Evolutionary conservation across 2,888 invertebrate genomes (phyloP), one percentile per base, ranked within the genome.

Genomic region (Pterobdella sp.): DNA sequence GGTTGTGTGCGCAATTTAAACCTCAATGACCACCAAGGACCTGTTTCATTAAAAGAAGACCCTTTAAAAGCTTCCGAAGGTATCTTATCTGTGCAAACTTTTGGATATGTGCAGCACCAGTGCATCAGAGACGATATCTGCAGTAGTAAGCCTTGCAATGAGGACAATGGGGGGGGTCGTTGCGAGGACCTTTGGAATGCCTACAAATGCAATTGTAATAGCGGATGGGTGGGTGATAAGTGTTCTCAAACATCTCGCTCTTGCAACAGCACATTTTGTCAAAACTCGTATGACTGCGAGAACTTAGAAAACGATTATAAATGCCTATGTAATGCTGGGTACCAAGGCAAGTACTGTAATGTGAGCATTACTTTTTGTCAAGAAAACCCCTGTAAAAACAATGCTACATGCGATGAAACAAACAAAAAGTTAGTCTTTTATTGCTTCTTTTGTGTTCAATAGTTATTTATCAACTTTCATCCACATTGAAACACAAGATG

Each of bases 151-250:
- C 78, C 79, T 0, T 82, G 82, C 76, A 78, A 79, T 4, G 75
- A 72, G 3, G 79, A 82, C 76, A 78, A 79, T 4, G 75, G 72
- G 3, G 79, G 81, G 72, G 73, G 81, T 1, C 74, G 75, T 37
- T 82, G 82, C 75, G 64, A 72, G 3, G 80, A 80, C 74, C 65
- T 76, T 2, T 81, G 82, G 81, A 81, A 82, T 75, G 65, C 66
- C 4, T 77, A 77, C 70, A 67, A 74, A 0, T 82, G 82, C 72
- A 75, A 76, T 0, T 82, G 82, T 77, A 64, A 77, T 1, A 77
- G 76, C 0, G 82, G 81, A 0, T 82, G 81, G 81, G 74, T 77
- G 52, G 82, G 81, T 10, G 32, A n/a, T 0, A 69, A 69, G 14
- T 82, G 82, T 75, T 72, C 74, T 34, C 52, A 4, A 22, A 2